These are phyloP conservation scores for Carterocephalus palaemon DNA, from an alignment of 2,888 invertebrate genomes.

Conservation along the genomic window DNA sequence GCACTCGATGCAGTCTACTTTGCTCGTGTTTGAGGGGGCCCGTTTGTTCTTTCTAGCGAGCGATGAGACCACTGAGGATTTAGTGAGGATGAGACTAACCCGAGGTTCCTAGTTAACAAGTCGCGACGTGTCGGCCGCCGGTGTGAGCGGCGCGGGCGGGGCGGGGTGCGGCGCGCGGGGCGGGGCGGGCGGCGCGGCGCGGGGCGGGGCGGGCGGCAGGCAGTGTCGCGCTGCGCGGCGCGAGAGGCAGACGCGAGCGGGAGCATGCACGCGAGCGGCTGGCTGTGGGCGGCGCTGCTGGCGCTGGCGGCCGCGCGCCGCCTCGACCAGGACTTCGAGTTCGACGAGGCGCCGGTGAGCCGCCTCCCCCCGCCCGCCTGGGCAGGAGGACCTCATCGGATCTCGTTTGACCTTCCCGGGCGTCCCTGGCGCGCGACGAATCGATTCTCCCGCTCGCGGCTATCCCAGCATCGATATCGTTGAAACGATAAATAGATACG, in stretches of 20 bases:
- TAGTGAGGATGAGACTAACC: not conserved
- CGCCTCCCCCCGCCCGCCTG: not conserved
- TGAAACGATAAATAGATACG: too few species aligned
- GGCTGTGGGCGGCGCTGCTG: conserved; percentile 40
- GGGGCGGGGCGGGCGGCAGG: conserved; percentile 10
- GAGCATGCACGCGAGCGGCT: conserved; percentile 32
- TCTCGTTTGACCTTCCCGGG: not conserved
- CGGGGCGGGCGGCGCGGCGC: conserved; percentile 12
- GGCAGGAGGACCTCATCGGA: not conserved
- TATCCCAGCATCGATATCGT: too few species aligned
- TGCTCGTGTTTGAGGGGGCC: too few species aligned
- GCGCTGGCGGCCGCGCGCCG: conserved; percentile 44
- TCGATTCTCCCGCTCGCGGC: too few species aligned
- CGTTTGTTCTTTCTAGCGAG: too few species aligned
- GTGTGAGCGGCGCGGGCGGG: conserved; percentile 34
- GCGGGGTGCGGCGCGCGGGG: conserved; percentile 21
- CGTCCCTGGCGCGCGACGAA: not conserved
- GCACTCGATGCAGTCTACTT: too few species aligned
- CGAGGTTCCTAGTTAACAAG: not conserved
- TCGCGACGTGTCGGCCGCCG: conserved; percentile 25
- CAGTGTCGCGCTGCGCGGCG: conserved; percentile 22
- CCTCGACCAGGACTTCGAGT: conserved; percentile 67
- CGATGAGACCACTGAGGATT: not conserved
- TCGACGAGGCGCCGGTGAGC: conserved; percentile 64
- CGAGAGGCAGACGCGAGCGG: conserved; percentile 26